Evolutionary conservation across 2,797 vertebrate species (phyloP).

Genomic region (Trichosurus vulpecula): DNA sequence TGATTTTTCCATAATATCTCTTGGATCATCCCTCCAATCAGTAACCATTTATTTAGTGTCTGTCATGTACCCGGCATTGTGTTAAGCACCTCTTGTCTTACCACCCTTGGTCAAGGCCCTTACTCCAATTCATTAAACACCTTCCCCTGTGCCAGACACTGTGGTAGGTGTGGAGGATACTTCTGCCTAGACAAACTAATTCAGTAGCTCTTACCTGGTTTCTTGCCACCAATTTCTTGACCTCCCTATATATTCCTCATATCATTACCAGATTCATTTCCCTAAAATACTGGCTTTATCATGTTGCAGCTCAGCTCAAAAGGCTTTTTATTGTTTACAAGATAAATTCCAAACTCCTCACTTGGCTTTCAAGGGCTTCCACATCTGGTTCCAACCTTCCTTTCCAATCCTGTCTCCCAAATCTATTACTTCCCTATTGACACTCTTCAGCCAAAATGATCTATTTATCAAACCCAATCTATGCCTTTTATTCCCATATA

Average conservation of each 20-base stretch:
- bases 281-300: background rate
- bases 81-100: background rate
- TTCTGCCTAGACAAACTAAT: background rate
- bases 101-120: background rate
- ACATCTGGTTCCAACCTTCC: background rate
- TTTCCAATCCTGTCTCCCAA: background rate
- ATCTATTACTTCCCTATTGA: background rate
- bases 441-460: background rate
- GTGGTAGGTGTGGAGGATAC: background rate
- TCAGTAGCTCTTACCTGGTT: background rate
- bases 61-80: background rate
- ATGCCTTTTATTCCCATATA: background rate
- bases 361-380: background rate
- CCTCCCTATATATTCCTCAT: background rate
- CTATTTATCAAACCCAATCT: background rate
- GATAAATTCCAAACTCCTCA: conserved; percentile 4
- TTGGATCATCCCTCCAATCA: background rate
- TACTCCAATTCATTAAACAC: background rate
- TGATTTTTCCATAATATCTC: background rate
- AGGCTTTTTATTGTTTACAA: background rate
- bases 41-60: background rate
- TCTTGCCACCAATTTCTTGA: background rate
- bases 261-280: background rate
- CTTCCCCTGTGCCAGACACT: background rate
- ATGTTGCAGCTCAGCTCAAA: background rate